Percentiles rank a stretch among this genome's conserved stretches.
phyloP scores from a whole-genome alignment of 35 echinoderm and acorn worm genomes.

The Ptychodera flava region DNA sequence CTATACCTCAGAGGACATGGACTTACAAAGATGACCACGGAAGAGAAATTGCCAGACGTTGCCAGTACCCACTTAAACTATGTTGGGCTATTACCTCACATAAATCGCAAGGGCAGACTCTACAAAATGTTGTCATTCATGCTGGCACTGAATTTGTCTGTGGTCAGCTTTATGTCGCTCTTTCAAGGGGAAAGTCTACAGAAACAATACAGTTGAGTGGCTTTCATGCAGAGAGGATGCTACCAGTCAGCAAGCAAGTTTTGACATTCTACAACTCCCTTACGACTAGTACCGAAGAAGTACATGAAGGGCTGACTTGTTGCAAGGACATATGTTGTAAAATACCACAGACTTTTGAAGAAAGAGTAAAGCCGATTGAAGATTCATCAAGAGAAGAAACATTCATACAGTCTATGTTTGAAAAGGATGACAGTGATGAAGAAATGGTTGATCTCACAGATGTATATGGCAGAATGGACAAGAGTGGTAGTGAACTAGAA shows the following conservation, averaged over 20 bases:
- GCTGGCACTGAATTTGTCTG: not conserved
- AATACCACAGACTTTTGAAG: not conserved
- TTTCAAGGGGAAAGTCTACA: not conserved
- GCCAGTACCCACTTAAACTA: not conserved
- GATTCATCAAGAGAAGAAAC: not conserved
- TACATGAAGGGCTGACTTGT: not conserved
- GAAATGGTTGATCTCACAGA: not conserved
- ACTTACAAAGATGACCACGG: not conserved
- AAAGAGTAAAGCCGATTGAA: not conserved
- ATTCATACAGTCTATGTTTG: not conserved
- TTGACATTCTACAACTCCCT: not conserved
- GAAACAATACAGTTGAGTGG: not conserved
- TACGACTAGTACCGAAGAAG: not conserved
- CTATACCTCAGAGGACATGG: not conserved
- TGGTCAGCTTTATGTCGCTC: not conserved
- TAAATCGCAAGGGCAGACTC: not conserved
- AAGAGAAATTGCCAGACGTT: not conserved
- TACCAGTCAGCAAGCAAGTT: not conserved
- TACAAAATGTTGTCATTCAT: not conserved
- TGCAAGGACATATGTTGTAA: not conserved
- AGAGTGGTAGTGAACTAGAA: not conserved
- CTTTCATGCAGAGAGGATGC: not conserved
- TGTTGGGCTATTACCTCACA: not conserved
- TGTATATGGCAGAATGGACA: not conserved
- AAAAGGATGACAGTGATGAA: not conserved